A percentile compares a stretch with the other conserved stretches of the same genome.
Conservation (phyloP, 2,113 vertebrate species). For the Festucalex cinctus region DNA sequence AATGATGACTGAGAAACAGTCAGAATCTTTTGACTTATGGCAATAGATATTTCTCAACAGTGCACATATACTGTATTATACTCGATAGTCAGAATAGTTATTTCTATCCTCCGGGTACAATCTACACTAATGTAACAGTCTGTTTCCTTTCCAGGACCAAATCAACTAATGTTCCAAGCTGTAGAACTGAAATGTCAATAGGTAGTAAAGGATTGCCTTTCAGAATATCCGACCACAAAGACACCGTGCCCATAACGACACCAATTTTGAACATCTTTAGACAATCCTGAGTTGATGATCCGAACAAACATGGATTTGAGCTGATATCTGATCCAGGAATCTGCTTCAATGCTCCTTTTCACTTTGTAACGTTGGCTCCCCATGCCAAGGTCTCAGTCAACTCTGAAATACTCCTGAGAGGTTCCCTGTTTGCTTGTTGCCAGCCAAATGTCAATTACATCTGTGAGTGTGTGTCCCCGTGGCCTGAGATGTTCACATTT, state of each 20-base stretch:
- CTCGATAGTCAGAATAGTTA: background rate
- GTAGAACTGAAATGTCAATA: background rate
- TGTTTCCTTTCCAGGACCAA: background rate
- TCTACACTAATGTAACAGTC: background rate
- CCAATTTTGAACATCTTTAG: conserved; percentile 20
- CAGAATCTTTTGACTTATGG: background rate
- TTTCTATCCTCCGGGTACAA: background rate
- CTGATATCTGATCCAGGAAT: conserved; percentile 43
- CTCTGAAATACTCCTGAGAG: conserved; percentile 37
- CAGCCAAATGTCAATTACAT: conserved; percentile 31
- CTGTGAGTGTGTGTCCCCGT: background rate
- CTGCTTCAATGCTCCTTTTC: conserved; percentile 34
- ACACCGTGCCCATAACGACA: conserved; percentile 6
- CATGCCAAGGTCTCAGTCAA: conserved; percentile 24
- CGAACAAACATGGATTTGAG: conserved; percentile 44
- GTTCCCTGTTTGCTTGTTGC: conserved; percentile 2
- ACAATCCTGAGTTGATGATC: conserved; percentile 32
- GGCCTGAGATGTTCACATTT: background rate
- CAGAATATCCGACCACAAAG: background rate
- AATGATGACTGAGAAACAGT: too few species aligned
- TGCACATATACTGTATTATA: background rate
- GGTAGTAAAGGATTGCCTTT: background rate
- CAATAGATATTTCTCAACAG: background rate
- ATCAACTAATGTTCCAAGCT: background rate
- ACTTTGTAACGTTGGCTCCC: conserved; percentile 38